Evolutionary conservation across 64 coral and sea anemone species (phyloP).

Genomic region (Cladopsammia gracilis): DNA sequence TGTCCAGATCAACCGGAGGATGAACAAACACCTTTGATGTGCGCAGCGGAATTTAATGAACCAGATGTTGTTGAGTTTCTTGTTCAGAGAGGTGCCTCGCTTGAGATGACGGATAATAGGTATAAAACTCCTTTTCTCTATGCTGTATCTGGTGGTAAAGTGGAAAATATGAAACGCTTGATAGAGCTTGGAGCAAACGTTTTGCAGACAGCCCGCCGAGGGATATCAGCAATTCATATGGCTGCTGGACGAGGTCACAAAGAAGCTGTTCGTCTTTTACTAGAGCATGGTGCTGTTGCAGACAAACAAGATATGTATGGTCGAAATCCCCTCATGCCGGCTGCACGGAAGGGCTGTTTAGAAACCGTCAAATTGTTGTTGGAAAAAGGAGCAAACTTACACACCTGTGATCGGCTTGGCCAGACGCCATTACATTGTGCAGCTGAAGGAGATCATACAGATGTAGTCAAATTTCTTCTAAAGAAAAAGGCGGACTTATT

Average conservation of each 20-base stretch:
- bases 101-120: neutral
- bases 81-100: neutral
- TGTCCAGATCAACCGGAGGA: neutral
- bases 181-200: neutral
- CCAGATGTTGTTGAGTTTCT: too few relatives aligned
- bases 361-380: neutral
- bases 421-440: neutral
- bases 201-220: too few relatives aligned
- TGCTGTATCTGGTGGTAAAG: neutral
- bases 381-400: neutral
- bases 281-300: neutral
- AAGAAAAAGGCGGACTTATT: neutral
- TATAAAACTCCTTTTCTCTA: neutral
- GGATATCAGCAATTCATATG: neutral
- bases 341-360: neutral
- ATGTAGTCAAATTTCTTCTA: neutral
- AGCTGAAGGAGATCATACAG: neutral
- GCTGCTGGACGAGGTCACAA: neutral
- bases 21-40: constrained; percentile 56
- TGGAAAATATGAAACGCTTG: neutral
- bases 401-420: neutral
- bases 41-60: constrained; percentile 62
- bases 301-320: neutral
- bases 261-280: neutral
- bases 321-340: neutral